phyloP scores from a whole-genome alignment of 2,797 vertebrate species.

The Vespertilio murinus region DNA sequence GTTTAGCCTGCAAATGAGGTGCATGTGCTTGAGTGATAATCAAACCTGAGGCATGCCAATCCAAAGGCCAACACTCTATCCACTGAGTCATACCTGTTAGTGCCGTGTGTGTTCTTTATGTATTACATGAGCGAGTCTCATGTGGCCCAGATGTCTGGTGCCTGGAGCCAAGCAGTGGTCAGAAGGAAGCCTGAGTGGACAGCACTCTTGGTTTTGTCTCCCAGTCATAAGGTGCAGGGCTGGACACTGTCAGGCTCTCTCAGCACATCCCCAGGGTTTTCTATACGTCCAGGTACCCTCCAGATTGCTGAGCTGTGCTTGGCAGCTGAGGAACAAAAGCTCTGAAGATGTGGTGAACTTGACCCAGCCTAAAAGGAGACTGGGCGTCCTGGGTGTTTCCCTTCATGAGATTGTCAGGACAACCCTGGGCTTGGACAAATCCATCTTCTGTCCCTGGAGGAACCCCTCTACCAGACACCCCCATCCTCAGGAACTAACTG shows the following conservation, averaged over 20 bases:
- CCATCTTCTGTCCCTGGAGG: neutral
- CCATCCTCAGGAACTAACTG: neutral
- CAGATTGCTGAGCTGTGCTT: neutral
- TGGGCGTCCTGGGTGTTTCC: neutral
- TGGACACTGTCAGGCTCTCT: neutral
- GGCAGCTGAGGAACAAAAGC: neutral
- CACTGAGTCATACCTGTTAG: no score
- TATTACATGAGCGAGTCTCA: no score
- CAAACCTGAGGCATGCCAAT: no score
- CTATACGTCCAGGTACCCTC: rapidly evolving
- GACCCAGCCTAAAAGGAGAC: neutral
- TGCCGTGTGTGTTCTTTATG: neutral
- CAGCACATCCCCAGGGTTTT: neutral
- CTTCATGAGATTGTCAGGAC: neutral
- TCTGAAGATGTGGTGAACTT: neutral
- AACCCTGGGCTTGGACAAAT: neutral
- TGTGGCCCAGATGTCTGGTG: no score
- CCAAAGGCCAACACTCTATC: no score
- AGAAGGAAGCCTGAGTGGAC: no score
- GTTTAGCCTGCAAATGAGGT: no score
- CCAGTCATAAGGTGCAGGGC: no score
- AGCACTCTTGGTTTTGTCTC: no score
- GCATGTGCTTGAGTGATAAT: no score
- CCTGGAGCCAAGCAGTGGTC: no score
- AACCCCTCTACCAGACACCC: neutral